Conservation (phyloP, 1,140 invertebrate species). For the Ips nitidus region DNA sequence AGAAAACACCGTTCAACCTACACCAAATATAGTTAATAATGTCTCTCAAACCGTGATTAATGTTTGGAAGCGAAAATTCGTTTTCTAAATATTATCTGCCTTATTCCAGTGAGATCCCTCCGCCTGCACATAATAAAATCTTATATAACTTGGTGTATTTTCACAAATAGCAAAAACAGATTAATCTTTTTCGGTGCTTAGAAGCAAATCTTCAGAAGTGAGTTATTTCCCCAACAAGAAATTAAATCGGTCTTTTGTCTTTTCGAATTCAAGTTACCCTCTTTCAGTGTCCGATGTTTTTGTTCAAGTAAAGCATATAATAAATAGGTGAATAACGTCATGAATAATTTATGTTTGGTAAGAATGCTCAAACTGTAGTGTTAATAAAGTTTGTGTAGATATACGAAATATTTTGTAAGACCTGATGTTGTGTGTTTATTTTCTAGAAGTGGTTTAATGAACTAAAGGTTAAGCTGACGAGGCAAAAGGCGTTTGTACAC, state of each 20-base stretch:
- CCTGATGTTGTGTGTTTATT: no score
- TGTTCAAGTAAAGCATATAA: not conserved
- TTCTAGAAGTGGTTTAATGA: no score
- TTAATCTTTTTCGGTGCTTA: not conserved
- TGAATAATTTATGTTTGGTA: no score
- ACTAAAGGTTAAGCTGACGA: no score
- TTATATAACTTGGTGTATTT: not conserved
- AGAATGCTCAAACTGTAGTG: no score
- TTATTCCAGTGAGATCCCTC: not conserved
- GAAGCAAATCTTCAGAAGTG: not conserved
- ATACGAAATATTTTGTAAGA: no score
- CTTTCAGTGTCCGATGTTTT: slow-evolving; percentile 2
- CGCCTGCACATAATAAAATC: slow-evolving; percentile 3
- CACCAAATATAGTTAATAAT: not conserved
- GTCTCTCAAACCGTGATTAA: slow-evolving; percentile 2
- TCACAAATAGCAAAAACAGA: slow-evolving; percentile 6
- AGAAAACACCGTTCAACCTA: no score
- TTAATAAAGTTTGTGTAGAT: no score
- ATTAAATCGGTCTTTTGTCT: slow-evolving; percentile 3
- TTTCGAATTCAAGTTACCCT: not conserved
- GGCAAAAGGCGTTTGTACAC: no score
- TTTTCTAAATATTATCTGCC: not conserved
- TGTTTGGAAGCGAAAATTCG: not conserved
- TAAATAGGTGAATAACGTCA: no score
- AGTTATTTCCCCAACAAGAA: not conserved